phyloP scores from a whole-genome alignment of 1,140 invertebrate genomes.

The Trichoplusia ni region DNA sequence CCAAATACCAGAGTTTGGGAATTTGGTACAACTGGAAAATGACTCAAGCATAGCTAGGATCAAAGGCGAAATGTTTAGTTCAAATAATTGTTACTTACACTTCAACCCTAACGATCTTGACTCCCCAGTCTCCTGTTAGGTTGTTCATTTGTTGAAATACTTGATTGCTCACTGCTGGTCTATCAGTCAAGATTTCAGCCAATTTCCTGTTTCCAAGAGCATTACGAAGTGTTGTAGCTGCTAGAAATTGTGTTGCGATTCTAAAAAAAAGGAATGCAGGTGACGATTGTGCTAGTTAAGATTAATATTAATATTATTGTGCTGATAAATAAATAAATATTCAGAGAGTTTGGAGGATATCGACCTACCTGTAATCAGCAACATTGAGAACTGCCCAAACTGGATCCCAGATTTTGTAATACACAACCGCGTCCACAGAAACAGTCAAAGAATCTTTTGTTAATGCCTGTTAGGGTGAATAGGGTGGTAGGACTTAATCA shows the following conservation, averaged over 20 bases:
- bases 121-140: constrained; percentile 53
- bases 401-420: constrained; percentile 92
- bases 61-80: neutral
- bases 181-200: constrained; percentile 91
- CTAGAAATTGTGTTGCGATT: constrained; percentile 87
- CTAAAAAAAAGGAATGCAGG: constrained; percentile 32
- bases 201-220: constrained; percentile 95
- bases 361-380: constrained; percentile 86
- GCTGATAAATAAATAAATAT: no score
- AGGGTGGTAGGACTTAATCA: neutral
- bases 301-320: no score
- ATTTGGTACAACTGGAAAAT: no score
- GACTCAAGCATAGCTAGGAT: no score
- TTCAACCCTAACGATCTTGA: constrained; percentile 54
- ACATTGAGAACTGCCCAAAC: constrained; percentile 90
- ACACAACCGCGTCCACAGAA: constrained; percentile 95
- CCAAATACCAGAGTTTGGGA: no score
- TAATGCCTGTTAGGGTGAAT: constrained; percentile 81
- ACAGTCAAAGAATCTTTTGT: constrained; percentile 95
- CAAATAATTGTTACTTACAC: constrained; percentile 48
- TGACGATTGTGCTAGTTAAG: no score
- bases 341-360: neutral
- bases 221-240: constrained; percentile 93
- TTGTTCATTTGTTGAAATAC: constrained; percentile 51
- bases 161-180: constrained; percentile 90